Evolutionary conservation across 2,113 vertebrate species (phyloP).

Genomic region (Hypocryptadius cinnamomeus): DNA sequence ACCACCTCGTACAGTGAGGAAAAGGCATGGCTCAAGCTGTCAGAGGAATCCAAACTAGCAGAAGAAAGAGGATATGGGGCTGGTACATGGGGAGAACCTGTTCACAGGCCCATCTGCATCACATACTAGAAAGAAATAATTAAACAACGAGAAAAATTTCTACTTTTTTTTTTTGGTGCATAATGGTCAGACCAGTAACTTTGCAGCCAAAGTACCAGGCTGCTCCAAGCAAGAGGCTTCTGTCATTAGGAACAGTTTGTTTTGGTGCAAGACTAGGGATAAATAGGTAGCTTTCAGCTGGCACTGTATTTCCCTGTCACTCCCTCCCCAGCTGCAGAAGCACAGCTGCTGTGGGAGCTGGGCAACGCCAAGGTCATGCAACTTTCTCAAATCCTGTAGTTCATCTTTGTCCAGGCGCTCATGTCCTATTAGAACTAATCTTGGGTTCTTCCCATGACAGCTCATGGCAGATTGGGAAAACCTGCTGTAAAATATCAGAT

Average conservation of each 20-base stretch:
- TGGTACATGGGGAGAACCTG: neutral
- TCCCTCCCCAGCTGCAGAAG: conserved; percentile 11
- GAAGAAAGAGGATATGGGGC: neutral
- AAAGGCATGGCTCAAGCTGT: neutral
- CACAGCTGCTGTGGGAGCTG: conserved; percentile 17
- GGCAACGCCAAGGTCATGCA: conserved; percentile 6
- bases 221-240: neutral
- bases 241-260: neutral
- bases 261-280: neutral
- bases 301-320: fast-evolving
- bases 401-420: conserved; percentile 13
- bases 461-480: neutral
- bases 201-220: neutral
- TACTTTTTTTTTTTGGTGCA: neutral
- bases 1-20: neutral
- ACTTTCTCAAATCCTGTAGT: neutral
- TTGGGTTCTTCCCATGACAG: conserved; percentile 20
- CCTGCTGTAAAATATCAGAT: conserved; percentile 27
- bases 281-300: neutral
- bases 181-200: neutral
- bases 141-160: too few species aligned
- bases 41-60: neutral
- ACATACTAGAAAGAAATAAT: neutral
- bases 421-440: neutral
- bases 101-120: neutral